A percentile compares a stretch with the other conserved stretches of the same genome.
Evolutionary conservation across 2,888 invertebrate genomes (phyloP).

Genomic region (Ophioninae sp.): DNA sequence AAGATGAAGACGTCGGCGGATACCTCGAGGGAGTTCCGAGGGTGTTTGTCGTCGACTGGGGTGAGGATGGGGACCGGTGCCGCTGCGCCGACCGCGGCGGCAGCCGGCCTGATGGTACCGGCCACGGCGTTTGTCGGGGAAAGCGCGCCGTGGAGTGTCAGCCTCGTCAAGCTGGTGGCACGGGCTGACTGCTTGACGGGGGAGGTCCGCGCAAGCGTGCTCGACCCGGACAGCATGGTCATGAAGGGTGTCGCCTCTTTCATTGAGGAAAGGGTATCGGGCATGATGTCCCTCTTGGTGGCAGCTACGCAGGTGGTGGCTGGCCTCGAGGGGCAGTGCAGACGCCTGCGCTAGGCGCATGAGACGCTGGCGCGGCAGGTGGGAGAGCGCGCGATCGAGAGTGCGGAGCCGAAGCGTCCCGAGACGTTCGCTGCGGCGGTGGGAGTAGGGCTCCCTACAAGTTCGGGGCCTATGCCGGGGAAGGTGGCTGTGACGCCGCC

Average conservation of each 20-base stretch:
- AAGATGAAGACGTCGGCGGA: background rate
- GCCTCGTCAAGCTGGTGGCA: background rate
- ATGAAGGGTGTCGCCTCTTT: no score
- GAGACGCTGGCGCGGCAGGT: background rate
- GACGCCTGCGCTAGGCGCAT: no score
- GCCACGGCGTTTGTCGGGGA: constrained; percentile 10
- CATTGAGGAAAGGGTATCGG: background rate
- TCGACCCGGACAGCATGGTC: background rate
- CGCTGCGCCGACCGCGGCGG: background rate
- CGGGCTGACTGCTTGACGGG: background rate
- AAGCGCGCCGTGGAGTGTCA: no score
- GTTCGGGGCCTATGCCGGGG: background rate
- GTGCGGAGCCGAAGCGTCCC: no score
- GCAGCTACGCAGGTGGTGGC: background rate
- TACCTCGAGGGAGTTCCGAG: background rate
- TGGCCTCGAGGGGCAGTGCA: no score
- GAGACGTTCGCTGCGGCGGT: no score
- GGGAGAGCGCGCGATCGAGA: no score
- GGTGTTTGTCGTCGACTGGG: background rate
- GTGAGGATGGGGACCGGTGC: background rate
- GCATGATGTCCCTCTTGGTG: background rate
- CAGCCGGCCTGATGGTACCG: background rate
- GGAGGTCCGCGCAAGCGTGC: background rate
- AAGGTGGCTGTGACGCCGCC: background rate
- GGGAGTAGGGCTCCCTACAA: background rate